A percentile compares a stretch with the other conserved stretches of the same genome.
These are phyloP conservation scores for Trichopoda pennipes DNA, from an alignment of 2,888 invertebrate genomes.

Conservation along the genomic window DNA sequence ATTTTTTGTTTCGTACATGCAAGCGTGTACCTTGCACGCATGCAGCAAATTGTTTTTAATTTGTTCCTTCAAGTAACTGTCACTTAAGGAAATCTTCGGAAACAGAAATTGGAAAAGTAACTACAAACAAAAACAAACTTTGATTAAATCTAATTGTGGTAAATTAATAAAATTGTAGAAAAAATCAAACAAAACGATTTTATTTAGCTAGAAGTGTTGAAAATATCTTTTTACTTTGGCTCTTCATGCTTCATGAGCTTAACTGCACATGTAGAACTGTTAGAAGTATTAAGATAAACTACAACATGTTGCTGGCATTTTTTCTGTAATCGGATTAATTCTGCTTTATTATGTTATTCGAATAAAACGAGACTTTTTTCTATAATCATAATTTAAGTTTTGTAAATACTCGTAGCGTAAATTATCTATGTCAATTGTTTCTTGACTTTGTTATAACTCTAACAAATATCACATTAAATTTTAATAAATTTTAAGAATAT, in stretches of 20 bases:
- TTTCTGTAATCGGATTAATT: too few relatives aligned
- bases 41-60: constrained; percentile 67
- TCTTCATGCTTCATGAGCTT: background rate
- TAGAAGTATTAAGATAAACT: too few relatives aligned
- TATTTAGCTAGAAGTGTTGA: constrained; percentile 26
- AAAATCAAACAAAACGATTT: constrained; percentile 6
- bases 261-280: too few relatives aligned
- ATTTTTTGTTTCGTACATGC: background rate
- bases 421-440: too few relatives aligned
- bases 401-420: too few relatives aligned
- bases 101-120: constrained; percentile 42
- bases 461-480: too few relatives aligned
- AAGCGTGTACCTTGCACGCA: constrained; percentile 53
- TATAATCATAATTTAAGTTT: too few relatives aligned
- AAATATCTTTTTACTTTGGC: background rate
- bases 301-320: too few relatives aligned
- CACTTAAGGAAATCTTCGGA: constrained; percentile 64
- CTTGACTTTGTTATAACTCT: too few relatives aligned
- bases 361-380: too few relatives aligned
- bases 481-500: too few relatives aligned
- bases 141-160: constrained; percentile 67
- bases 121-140: constrained; percentile 35
- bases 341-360: too few relatives aligned
- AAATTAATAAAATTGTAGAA: constrained; percentile 52
- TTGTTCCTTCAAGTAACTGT: constrained; percentile 67